Conservation (phyloP, 2,888 invertebrate genomes). For the Leptopterna dolabrata region DNA sequence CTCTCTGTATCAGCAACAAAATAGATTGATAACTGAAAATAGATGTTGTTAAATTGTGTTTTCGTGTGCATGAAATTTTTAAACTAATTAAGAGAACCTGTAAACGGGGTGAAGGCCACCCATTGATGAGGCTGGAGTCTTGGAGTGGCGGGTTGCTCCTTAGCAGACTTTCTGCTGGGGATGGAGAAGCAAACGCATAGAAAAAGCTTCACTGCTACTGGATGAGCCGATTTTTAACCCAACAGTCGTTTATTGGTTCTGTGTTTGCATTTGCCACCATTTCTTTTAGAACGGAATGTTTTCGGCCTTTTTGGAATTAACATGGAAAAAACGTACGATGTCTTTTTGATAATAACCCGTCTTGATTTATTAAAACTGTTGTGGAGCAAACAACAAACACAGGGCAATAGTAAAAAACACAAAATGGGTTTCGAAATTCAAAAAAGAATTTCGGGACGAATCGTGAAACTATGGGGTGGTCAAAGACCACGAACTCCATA, state of each 20-base stretch:
- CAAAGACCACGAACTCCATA: not conserved
- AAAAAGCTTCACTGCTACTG: conserved; percentile 56
- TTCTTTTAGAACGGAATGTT: not conserved
- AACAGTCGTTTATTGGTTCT: conserved; percentile 9
- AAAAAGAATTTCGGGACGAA: not conserved
- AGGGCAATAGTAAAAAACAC: conserved; percentile 1
- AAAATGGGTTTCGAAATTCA: not conserved
- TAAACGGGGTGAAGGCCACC: conserved; percentile 58
- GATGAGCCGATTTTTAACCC: conserved; percentile 36
- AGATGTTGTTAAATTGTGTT: conserved; percentile 40
- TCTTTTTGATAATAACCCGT: not conserved
- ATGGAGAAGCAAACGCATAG: conserved; percentile 62
- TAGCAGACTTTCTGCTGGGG: conserved; percentile 61
- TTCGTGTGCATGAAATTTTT: conserved; percentile 54
- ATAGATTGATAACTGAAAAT: not conserved
- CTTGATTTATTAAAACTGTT: not conserved
- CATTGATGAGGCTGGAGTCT: conserved; percentile 47
- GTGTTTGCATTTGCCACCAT: conserved; percentile 40
- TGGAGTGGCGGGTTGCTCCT: conserved; percentile 36
- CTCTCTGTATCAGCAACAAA: not conserved
- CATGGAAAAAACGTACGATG: not conserved
- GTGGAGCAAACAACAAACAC: conserved; percentile 43
- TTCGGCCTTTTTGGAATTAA: not conserved
- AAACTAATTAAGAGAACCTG: conserved; percentile 59
- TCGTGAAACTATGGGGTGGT: not conserved